Evolutionary conservation across 2,888 invertebrate genomes (phyloP).

Genomic region (Cremastinae sp.): DNA sequence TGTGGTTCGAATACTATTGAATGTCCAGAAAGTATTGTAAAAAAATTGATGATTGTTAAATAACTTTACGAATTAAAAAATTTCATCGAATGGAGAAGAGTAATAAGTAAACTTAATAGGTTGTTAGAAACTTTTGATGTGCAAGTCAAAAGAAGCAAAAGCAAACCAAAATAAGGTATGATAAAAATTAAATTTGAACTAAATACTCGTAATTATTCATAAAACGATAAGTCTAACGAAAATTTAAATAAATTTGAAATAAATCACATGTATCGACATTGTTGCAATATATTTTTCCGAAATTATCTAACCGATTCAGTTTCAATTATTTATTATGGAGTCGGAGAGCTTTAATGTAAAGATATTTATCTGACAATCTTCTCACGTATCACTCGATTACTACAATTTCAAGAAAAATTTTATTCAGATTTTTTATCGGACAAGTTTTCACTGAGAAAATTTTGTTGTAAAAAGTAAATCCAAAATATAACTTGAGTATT

Average conservation of each 20-base stretch:
- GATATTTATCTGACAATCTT: no score
- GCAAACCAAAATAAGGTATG: background rate
- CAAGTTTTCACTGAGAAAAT: no score
- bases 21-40: constrained; percentile 10
- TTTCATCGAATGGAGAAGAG: background rate
- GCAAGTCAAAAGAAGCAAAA: background rate
- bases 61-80: constrained; percentile 2
- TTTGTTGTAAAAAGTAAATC: no score
- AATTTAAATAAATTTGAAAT: background rate
- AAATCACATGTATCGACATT: no score
- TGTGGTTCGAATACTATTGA: background rate
- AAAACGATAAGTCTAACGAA: background rate
- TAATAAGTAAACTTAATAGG: background rate
- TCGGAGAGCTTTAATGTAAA: no score
- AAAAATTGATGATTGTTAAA: constrained; percentile 16
- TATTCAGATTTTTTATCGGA: no score
- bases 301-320: no score
- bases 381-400: no score
- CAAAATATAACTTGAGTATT: background rate
- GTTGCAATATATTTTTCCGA: no score
- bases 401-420: no score
- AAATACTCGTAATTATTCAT: background rate
- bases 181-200: background rate
- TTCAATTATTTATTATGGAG: no score
- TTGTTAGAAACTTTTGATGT: background rate